Base-by-base conservation (phyloP, 2,797 vertebrate species). In the Pipistrellus kuhlii region DNA sequence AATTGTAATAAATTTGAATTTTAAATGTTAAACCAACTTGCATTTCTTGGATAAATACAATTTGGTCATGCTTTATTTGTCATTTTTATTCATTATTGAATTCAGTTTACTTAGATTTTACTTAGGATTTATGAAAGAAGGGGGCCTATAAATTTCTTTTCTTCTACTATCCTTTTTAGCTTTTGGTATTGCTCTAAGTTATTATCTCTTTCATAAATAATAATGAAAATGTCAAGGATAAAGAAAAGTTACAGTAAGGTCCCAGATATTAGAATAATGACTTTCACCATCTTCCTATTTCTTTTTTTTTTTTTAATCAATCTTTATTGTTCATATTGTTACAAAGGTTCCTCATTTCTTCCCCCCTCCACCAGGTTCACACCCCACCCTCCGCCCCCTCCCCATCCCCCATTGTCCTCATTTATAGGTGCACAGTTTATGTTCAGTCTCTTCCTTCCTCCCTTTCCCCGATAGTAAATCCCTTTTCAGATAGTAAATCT, bases 131-230 rank as follows among this genome's bases (percentile, higher is more conserved):
- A 81, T 53, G 9, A 90, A 83, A 51, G 72, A 90, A 15, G 77
- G 38, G 32, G 38, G 0, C 5, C 62, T 85, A 64, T 62, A 75
- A 46, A 62, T 18, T 73, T 8, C 8, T 94, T 85, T 68, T 89
- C 35, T 86, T 87, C 3, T n/a, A 41, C 55, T 64, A 23, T 32
- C 46, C 55, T 94, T 84, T 2, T 92, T 85, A 88, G 48, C 13
- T 84, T 84, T 64, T 53, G 6, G 18, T 46, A 20, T 57, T 83
- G 12, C 46, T 82, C 69, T 89, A 81, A 66, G 27, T 81, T 23
- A 13, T 30, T 89, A 57, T 81, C 30, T 84, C 84, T 93, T 84
- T 72, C 88, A 93, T 41, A 85, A 89, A 68, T 17, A 94, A 93
- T 76, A 92, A 93, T 68, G 21, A 86, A 27, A 94, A 93, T 66